Conservation (phyloP, 2,797 vertebrate species). For the Aldrovandia affinis region DNA sequence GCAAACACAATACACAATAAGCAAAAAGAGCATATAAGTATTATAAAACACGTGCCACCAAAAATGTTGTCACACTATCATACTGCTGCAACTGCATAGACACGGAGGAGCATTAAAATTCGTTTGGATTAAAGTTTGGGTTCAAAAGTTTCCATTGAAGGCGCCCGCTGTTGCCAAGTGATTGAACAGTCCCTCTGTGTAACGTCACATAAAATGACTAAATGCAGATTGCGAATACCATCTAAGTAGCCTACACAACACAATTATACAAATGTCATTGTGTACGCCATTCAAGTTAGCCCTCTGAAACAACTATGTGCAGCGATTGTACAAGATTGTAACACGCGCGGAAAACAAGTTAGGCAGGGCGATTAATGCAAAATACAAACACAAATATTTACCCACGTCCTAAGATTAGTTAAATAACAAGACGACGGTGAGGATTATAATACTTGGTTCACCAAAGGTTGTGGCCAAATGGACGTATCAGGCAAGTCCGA, state of each 20-base stretch:
- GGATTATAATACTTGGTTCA: background rate
- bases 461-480: background rate
- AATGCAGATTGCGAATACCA: background rate
- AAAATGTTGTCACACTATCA: background rate
- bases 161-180: background rate
- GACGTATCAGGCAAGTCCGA: constrained; percentile 32
- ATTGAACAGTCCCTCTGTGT: no score
- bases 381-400: background rate
- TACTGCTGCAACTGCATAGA: background rate
- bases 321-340: background rate
- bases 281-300: background rate
- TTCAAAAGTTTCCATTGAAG: background rate
- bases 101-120: background rate
- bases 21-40: no score
- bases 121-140: background rate
- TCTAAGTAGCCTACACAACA: background rate
- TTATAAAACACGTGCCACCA: background rate
- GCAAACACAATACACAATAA: no score
- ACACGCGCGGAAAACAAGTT: background rate
- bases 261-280: background rate
- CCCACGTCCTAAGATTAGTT: background rate
- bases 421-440: background rate
- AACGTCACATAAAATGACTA: background rate
- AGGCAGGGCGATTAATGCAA: no score
- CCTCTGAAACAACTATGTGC: background rate